Conservation (phyloP, 2,797 vertebrate genomes). For the Chromobotia macracanthus region DNA sequence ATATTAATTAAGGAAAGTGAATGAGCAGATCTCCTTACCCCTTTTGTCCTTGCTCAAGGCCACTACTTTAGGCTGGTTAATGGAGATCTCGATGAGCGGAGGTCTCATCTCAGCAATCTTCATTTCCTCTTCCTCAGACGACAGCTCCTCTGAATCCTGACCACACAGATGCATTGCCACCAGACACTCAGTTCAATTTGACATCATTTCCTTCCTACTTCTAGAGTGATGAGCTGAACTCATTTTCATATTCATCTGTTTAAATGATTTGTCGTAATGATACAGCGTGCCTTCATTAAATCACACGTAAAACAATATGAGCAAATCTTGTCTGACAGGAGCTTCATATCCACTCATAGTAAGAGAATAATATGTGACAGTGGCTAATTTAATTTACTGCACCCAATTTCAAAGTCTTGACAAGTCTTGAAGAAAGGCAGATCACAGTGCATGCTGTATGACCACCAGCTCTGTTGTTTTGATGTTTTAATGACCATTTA, state of each 20-base stretch:
- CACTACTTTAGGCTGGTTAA: slow-evolving; percentile 97
- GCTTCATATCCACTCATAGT: slow-evolving; percentile 8
- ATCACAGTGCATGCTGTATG: neutral
- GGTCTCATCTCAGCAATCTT: slow-evolving; percentile 97
- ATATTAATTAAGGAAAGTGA: neutral
- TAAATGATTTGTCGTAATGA: neutral
- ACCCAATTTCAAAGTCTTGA: neutral
- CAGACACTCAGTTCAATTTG: slow-evolving; percentile 14
- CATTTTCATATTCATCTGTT: neutral
- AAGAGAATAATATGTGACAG: neutral
- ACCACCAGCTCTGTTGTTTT: neutral
- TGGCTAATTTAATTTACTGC: slow-evolving; percentile 9
- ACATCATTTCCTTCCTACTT: neutral
- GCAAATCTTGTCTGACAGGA: slow-evolving; percentile 13
- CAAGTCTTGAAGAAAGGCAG: neutral
- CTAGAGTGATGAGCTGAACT: slow-evolving; percentile 4
- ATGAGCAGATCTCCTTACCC: slow-evolving; percentile 74
- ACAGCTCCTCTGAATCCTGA: slow-evolving; percentile 95
- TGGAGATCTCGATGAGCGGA: slow-evolving; percentile 94
- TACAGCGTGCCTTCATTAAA: neutral
- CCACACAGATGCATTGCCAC: slow-evolving; percentile 29
- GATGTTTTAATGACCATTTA: no score
- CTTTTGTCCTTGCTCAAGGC: slow-evolving; percentile 94
- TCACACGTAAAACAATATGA: neutral
- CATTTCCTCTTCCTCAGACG: slow-evolving; percentile 97